phyloP scores from a whole-genome alignment of 2,797 vertebrate species.

The Avahi laniger region DNA sequence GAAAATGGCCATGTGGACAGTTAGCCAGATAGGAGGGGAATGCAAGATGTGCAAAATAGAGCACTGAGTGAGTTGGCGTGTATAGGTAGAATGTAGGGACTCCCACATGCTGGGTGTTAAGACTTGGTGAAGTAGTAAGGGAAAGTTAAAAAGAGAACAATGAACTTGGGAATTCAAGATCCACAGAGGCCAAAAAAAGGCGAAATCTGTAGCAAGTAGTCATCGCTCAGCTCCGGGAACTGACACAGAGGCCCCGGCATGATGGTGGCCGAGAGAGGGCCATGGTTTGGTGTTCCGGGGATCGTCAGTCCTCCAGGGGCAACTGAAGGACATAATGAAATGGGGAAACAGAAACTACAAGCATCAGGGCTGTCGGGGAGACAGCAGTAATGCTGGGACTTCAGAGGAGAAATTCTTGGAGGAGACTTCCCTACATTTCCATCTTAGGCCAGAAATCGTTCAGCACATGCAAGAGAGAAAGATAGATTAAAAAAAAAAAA shows the following conservation, averaged over 20 bases:
- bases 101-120: background rate
- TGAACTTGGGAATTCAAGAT: background rate
- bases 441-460: constrained; percentile 14
- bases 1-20: background rate
- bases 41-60: background rate
- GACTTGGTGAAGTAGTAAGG: background rate
- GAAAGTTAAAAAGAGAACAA: background rate
- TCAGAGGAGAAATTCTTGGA: background rate
- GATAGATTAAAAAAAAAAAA: background rate
- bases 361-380: too few relatives aligned
- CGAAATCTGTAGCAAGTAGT: too few relatives aligned
- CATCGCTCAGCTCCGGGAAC: fast-evolving
- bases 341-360: background rate
- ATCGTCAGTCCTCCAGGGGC: background rate
- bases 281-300: background rate
- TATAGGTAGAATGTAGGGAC: background rate
- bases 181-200: background rate
- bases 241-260: fast-evolving
- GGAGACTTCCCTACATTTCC: background rate
- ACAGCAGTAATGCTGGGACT: background rate
- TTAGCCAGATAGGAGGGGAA: background rate
- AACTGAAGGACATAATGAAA: background rate
- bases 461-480: constrained; percentile 10
- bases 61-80: background rate
- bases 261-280: background rate